Evolutionary conservation across 2,888 invertebrate species (phyloP).

Genomic region (Caenorhabditis virilis): DNA sequence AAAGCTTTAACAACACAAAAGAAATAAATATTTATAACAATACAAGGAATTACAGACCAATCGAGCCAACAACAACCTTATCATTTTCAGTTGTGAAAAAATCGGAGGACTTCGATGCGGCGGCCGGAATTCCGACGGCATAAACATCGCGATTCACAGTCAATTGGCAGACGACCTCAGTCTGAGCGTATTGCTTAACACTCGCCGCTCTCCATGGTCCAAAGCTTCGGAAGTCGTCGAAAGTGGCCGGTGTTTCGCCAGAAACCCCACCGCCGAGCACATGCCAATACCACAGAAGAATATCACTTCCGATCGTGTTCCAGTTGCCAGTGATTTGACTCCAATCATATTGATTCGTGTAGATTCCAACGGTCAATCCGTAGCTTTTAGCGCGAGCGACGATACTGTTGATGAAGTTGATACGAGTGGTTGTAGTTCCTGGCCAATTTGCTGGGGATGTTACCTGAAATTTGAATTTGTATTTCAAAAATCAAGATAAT

Average conservation of each 20-base stretch:
- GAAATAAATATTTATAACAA: neutral
- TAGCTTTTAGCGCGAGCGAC: conserved; percentile 27
- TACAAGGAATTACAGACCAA: conserved; percentile 12
- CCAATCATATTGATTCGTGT: conserved; percentile 41
- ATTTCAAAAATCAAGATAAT: neutral
- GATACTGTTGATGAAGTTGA: conserved; percentile 41
- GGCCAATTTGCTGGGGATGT: conserved; percentile 46
- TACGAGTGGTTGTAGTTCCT: conserved; percentile 12
- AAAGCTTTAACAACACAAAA: conserved; percentile 1
- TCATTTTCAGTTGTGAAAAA: neutral
- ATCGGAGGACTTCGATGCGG: conserved; percentile 3
- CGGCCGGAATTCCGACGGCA: conserved; percentile 34
- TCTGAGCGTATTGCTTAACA: conserved; percentile 40
- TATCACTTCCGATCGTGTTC: conserved; percentile 20
- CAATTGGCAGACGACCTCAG: conserved; percentile 25
- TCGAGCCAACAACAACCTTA: conserved; percentile 18
- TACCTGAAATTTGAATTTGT: conserved; percentile 23
- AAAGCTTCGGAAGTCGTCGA: conserved; percentile 38
- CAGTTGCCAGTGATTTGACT: conserved; percentile 37
- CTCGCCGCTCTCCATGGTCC: conserved; percentile 27
- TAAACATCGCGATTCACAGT: conserved; percentile 36
- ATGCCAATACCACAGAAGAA: conserved; percentile 45
- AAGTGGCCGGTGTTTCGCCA: conserved; percentile 39
- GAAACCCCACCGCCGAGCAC: conserved; percentile 28
- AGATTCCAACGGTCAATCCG: conserved; percentile 38